Evolutionary conservation across 1,140 invertebrate genomes (phyloP).

Genomic region (Araneus ventricosus): DNA sequence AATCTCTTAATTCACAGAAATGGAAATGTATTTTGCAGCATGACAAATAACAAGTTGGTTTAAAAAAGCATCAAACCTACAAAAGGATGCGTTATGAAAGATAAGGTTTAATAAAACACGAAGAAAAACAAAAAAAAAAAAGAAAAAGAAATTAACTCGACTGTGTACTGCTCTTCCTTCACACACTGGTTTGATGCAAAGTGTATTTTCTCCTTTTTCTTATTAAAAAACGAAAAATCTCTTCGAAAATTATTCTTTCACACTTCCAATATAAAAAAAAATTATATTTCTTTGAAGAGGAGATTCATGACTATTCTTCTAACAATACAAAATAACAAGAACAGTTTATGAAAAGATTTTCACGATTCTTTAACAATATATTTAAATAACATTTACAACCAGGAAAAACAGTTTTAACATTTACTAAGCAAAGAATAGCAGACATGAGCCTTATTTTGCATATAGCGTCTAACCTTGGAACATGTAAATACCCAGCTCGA

Average conservation of each 20-base stretch:
- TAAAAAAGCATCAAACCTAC: background rate
- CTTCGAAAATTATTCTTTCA: background rate
- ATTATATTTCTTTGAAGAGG: background rate
- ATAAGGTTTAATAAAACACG: background rate
- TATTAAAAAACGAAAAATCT: background rate
- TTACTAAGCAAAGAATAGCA: background rate
- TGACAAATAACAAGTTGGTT: background rate
- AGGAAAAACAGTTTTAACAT: background rate
- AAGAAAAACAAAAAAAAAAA: background rate
- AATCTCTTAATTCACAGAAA: no score
- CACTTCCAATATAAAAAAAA: background rate
- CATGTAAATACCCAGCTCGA: background rate
- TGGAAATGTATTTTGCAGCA: no score
- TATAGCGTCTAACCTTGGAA: background rate
- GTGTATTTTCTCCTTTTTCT: background rate
- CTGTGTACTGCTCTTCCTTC: background rate
- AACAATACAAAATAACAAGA: no score
- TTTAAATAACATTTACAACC: slow-evolving; percentile 8
- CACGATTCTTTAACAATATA: background rate
- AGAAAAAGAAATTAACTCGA: background rate
- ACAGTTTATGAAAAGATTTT: no score
- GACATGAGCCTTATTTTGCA: background rate
- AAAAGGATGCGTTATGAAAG: background rate
- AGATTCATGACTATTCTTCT: background rate
- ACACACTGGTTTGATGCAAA: background rate